These are phyloP conservation scores for Ryuthela nishihirai DNA, from an alignment of 2,888 invertebrate species.

Conservation along the genomic window DNA sequence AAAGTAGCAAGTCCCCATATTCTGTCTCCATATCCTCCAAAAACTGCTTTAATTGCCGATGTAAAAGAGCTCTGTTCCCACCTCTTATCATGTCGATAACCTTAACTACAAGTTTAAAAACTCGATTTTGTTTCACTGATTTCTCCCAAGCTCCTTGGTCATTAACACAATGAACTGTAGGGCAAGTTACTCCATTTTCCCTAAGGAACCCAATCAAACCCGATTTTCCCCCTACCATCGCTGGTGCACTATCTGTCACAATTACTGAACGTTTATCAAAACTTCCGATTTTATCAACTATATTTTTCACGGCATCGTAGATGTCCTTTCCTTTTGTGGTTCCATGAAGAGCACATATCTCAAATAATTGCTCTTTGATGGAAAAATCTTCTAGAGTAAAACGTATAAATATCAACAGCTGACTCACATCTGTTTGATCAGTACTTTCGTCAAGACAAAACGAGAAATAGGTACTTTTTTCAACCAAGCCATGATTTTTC, in stretches of 20 bases:
- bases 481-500: slow-evolving; percentile 1
- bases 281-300: background rate
- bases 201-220: background rate
- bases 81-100: background rate
- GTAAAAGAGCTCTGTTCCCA: background rate
- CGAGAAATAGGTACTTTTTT: slow-evolving; percentile 3
- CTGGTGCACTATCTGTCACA: background rate
- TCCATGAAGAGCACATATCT: background rate
- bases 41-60: slow-evolving; percentile 1
- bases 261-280: background rate
- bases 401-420: slow-evolving; percentile 1
- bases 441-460: background rate
- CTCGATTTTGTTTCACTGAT: background rate
- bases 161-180: background rate
- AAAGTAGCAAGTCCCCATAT: slow-evolving; percentile 1
- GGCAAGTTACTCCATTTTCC: slow-evolving; percentile 3
- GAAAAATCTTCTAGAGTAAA: slow-evolving; percentile 3
- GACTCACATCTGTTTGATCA: slow-evolving; percentile 1
- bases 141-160: slow-evolving; percentile 1
- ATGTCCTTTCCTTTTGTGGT: slow-evolving; percentile 8
- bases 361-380: slow-evolving; percentile 1
- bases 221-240: background rate
- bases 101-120: background rate
- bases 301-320: slow-evolving; percentile 3
- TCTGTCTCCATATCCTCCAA: slow-evolving; percentile 4